Conservation (phyloP, 2,797 vertebrate genomes). For the Spinus olivaceus region DNA sequence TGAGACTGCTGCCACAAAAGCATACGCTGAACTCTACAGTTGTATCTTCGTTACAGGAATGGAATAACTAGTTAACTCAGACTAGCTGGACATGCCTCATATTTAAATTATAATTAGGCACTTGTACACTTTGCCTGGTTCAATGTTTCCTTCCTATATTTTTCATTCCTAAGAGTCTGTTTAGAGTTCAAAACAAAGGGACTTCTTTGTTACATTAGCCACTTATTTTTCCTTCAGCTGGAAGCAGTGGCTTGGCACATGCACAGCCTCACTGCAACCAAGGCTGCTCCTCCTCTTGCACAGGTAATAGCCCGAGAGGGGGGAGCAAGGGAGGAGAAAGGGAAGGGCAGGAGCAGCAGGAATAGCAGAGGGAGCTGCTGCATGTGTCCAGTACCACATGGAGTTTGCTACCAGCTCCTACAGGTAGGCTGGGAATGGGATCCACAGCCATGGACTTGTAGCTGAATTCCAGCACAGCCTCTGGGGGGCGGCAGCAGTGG, state of each 20-base stretch:
- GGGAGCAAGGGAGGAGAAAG: background rate
- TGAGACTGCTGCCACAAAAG: background rate
- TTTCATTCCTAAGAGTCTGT: background rate
- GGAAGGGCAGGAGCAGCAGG: background rate
- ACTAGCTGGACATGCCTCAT: background rate
- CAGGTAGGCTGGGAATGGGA: rapidly evolving
- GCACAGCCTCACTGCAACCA: background rate
- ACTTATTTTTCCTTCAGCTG: background rate
- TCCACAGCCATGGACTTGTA: rapidly evolving
- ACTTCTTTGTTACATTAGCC: background rate
- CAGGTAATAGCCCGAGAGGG: rapidly evolving
- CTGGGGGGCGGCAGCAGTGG: background rate
- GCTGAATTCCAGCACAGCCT: background rate
- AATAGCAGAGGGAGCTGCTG: background rate
- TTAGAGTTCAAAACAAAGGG: background rate
- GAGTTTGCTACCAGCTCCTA: background rate
- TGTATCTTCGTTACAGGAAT: background rate
- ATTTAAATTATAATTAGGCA: background rate
- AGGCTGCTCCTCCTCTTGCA: background rate
- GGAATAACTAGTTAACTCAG: background rate
- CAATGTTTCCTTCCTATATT: background rate
- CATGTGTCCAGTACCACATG: rapidly evolving
- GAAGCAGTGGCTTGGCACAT: background rate
- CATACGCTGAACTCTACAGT: background rate
- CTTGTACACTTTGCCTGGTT: background rate